Conservation (phyloP, 2,888 invertebrate species). For the Cabera pusaria region DNA sequence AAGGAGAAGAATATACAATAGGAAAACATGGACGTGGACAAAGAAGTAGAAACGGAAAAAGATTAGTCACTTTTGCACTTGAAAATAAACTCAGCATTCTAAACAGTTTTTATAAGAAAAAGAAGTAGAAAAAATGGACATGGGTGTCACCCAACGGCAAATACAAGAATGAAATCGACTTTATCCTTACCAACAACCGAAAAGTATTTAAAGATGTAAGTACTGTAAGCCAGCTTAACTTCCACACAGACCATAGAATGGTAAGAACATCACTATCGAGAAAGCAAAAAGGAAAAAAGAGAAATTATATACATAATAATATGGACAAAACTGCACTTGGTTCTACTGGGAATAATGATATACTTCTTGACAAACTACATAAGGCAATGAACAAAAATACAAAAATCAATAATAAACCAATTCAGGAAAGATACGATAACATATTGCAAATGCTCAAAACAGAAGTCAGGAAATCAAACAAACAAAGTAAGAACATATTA, state of each 20-base stretch:
- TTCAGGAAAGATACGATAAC: too few relatives aligned
- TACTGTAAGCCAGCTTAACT: not conserved
- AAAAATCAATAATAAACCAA: too few relatives aligned
- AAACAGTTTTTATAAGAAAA: slow-evolving; percentile 1
- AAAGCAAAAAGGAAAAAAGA: not conserved
- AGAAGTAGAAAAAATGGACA: slow-evolving; percentile 1
- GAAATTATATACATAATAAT: too few relatives aligned
- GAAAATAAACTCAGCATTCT: slow-evolving; percentile 1
- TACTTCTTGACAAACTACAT: too few relatives aligned
- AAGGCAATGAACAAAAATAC: too few relatives aligned
- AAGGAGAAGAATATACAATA: slow-evolving; percentile 1
- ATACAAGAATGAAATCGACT: slow-evolving; percentile 7
- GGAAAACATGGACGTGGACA: slow-evolving; percentile 1
- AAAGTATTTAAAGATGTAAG: not conserved
- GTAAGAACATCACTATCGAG: not conserved
- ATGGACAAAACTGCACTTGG: too few relatives aligned
- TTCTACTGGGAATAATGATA: too few relatives aligned
- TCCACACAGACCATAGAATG: slow-evolving; percentile 5
- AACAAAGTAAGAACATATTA: too few relatives aligned
- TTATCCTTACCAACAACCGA: not conserved
- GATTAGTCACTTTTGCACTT: not conserved
- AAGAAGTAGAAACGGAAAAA: slow-evolving; percentile 1
- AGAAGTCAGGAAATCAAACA: too few relatives aligned
- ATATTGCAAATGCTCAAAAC: too few relatives aligned
- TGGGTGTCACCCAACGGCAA: not conserved